Evolutionary conservation across 2,888 invertebrate genomes (phyloP).

Genomic region (Monochamus alternatus): DNA sequence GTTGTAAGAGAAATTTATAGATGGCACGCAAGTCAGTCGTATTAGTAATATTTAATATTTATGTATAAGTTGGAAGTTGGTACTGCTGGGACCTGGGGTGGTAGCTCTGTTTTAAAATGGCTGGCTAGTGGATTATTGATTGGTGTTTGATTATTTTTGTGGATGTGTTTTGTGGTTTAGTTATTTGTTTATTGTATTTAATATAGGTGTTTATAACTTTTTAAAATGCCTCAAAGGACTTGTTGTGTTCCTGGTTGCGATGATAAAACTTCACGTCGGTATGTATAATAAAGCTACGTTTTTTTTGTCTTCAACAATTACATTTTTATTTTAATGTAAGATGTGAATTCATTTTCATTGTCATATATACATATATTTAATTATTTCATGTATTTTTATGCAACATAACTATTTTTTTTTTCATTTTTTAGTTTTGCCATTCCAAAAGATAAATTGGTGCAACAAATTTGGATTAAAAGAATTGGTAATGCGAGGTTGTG

Average conservation of each 20-base stretch:
- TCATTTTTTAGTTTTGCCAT: not conserved
- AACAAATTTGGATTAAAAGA: not conserved
- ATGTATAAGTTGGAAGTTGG: too few species aligned
- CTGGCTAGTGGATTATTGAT: too few species aligned
- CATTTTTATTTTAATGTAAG: not conserved
- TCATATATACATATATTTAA: not conserved
- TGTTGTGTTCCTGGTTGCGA: not conserved
- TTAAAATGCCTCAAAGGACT: not conserved
- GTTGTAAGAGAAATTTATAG: too few species aligned
- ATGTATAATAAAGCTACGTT: not conserved
- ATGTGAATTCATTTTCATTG: not conserved
- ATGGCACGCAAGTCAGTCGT: too few species aligned
- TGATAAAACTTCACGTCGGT: not conserved
- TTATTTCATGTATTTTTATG: not conserved
- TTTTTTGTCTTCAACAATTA: not conserved
- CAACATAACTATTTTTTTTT: not conserved
- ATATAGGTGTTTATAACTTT: too few species aligned
- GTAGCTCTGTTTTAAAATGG: too few species aligned
- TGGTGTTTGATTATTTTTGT: too few species aligned
- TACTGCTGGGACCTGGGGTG: too few species aligned
- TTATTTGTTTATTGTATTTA: too few species aligned
- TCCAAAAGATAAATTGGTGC: not conserved
- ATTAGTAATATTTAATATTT: too few species aligned
- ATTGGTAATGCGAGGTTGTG: not conserved
- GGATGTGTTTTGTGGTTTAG: too few species aligned